Percentiles rank a stretch among this genome's conserved stretches.
phyloP scores from a whole-genome alignment of 1,140 invertebrate genomes.

The Dinoponera quadriceps region DNA sequence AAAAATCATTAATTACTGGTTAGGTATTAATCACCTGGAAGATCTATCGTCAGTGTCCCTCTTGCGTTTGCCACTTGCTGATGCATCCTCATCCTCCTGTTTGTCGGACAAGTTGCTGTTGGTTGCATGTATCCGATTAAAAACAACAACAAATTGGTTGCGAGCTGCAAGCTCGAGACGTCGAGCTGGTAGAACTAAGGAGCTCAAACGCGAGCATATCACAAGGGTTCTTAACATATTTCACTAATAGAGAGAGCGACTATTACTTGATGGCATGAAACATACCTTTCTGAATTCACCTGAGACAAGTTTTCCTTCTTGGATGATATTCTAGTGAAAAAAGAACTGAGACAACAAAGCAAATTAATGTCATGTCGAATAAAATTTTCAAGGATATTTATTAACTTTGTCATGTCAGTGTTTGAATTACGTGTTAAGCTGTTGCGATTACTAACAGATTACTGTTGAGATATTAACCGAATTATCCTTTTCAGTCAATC shows the following conservation, averaged over 20 bases:
- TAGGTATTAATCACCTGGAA: conserved; percentile 46
- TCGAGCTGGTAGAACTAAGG: conserved; percentile 18
- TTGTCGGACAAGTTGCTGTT: conserved; percentile 55
- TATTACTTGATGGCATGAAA: conserved; percentile 22
- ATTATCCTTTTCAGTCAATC: neutral
- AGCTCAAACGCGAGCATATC: conserved; percentile 34
- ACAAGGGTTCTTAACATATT: conserved; percentile 66
- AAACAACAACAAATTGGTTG: conserved; percentile 32
- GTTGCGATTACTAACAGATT: neutral
- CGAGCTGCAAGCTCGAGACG: conserved; percentile 3
- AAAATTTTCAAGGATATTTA: neutral
- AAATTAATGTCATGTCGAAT: conserved; percentile 22
- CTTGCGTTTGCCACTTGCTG: conserved; percentile 65
- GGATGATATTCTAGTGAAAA: conserved; percentile 66
- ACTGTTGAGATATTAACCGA: neutral
- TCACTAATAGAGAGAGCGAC: neutral
- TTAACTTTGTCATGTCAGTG: conserved; percentile 1
- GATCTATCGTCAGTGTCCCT: conserved; percentile 52
- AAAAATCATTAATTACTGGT: neutral
- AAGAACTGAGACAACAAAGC: conserved; percentile 62
- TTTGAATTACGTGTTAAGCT: neutral
- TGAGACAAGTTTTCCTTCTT: conserved; percentile 49
- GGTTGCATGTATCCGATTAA: conserved; percentile 70
- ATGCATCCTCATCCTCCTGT: conserved; percentile 31
- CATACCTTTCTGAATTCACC: conserved; percentile 36